Evolutionary conservation across 2,797 vertebrate species (phyloP).

Genomic region (Linurgus olivaceus): DNA sequence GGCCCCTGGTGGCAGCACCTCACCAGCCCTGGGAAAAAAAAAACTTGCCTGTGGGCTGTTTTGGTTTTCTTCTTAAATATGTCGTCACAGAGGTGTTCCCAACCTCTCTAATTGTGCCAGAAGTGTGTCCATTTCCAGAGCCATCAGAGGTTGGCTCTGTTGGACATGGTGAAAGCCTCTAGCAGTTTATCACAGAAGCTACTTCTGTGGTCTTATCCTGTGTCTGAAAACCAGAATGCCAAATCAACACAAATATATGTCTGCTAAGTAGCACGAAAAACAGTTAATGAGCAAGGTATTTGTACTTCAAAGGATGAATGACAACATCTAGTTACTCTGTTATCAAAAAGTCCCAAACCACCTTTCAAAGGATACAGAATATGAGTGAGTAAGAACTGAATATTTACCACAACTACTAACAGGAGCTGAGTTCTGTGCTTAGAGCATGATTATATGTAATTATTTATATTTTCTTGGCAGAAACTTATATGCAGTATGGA

Average conservation of each 20-base stretch:
- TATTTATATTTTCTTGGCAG: not conserved
- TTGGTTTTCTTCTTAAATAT: no score
- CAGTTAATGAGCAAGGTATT: not conserved
- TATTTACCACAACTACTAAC: not conserved
- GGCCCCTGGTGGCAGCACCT: fast-evolving
- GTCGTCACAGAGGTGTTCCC: not conserved
- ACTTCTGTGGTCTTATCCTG: not conserved
- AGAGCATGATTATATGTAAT: not conserved
- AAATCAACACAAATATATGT: not conserved
- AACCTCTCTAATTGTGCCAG: not conserved
- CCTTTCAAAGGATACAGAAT: not conserved
- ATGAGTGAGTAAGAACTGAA: not conserved
- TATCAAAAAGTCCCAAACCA: not conserved
- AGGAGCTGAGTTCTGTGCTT: not conserved
- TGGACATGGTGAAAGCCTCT: no score
- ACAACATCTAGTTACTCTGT: not conserved
- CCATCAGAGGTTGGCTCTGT: not conserved
- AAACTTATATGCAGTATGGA: not conserved
- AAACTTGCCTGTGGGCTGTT: not conserved
- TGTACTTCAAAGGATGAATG: not conserved
- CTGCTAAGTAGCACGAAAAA: not conserved
- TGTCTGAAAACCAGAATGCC: not conserved
- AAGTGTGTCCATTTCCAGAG: not conserved
- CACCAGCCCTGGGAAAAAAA: no score
- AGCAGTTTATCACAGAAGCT: not conserved